Percentiles rank a stretch among this genome's conserved stretches.
Conservation (phyloP, 2,797 vertebrate genomes). For the Lagothrix lagotricha region DNA sequence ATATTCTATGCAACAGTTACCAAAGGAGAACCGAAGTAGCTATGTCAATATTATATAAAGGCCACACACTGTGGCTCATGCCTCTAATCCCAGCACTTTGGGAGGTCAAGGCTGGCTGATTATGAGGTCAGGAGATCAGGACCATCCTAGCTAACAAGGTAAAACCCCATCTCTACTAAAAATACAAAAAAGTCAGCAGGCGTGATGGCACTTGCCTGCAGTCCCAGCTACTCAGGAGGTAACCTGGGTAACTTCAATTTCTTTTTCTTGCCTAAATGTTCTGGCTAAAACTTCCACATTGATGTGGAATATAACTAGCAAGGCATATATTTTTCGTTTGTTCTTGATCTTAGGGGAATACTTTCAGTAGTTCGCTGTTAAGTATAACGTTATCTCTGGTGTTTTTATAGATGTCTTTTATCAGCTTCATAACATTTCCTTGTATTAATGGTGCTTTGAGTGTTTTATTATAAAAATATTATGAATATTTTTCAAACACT, state of each 20-base stretch:
- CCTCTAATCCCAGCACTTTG: too few species aligned
- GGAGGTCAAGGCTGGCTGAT: too few species aligned
- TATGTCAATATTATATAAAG: not conserved
- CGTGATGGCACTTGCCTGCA: too few species aligned
- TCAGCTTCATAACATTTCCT: not conserved
- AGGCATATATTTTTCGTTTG: not conserved
- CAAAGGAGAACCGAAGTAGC: not conserved
- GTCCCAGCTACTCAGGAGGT: too few species aligned
- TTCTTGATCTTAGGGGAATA: not conserved
- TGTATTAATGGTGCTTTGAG: not conserved
- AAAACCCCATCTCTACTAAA: too few species aligned
- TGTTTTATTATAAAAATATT: not conserved
- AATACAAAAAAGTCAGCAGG: too few species aligned
- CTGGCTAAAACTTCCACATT: not conserved
- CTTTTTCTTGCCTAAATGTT: not conserved
- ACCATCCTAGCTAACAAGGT: too few species aligned
- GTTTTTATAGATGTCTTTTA: not conserved
- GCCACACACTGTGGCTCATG: too few species aligned
- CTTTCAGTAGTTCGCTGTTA: not conserved
- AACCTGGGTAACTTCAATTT: not conserved
- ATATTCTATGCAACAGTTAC: not conserved
- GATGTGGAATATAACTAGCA: not conserved
- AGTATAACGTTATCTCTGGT: not conserved
- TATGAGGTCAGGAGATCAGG: too few species aligned
- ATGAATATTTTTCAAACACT: not conserved